Evolutionary conservation across 2,113 vertebrate species (phyloP).

Genomic region (Chaetops frenatus): DNA sequence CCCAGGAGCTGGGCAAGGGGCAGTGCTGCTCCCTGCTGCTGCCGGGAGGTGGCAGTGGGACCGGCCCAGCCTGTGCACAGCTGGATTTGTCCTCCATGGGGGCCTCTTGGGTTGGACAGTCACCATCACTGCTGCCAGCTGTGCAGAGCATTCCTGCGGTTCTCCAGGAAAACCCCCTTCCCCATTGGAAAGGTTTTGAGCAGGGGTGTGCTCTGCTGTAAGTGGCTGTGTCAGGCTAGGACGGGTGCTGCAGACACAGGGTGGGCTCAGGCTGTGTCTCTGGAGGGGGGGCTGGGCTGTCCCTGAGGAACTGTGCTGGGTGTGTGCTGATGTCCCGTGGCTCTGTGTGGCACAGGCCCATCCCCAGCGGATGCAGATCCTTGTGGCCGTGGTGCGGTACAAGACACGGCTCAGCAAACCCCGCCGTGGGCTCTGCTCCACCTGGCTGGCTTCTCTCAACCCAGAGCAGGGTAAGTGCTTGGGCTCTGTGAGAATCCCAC

Average conservation of each 20-base stretch:
- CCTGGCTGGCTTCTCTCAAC: constrained; percentile 87
- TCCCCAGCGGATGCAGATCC: constrained; percentile 82
- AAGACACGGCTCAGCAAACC: constrained; percentile 80
- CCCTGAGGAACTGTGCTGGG: neutral
- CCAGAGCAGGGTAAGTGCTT: constrained; percentile 73
- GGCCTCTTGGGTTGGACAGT: neutral
- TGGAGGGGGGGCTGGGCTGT: neutral
- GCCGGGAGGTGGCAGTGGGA: constrained; percentile 12
- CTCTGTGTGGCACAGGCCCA: constrained; percentile 65
- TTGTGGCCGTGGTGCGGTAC: constrained; percentile 89
- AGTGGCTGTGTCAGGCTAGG: neutral
- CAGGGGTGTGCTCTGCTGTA: neutral
- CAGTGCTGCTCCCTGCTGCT: neutral
- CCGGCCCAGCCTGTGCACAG: rapidly evolving
- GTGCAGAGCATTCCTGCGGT: neutral
- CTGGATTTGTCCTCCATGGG: neutral
- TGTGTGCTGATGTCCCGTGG: neutral
- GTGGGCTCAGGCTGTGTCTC: neutral
- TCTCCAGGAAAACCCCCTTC: neutral
- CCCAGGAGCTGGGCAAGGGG: neutral
- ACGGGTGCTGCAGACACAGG: neutral
- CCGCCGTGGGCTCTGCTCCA: constrained; percentile 87
- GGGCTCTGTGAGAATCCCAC: neutral
- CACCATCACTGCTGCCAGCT: neutral
- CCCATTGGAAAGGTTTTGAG: neutral